phyloP scores from a whole-genome alignment of 1,140 invertebrate genomes.

The Pseudachorutes palmiensis region DNA sequence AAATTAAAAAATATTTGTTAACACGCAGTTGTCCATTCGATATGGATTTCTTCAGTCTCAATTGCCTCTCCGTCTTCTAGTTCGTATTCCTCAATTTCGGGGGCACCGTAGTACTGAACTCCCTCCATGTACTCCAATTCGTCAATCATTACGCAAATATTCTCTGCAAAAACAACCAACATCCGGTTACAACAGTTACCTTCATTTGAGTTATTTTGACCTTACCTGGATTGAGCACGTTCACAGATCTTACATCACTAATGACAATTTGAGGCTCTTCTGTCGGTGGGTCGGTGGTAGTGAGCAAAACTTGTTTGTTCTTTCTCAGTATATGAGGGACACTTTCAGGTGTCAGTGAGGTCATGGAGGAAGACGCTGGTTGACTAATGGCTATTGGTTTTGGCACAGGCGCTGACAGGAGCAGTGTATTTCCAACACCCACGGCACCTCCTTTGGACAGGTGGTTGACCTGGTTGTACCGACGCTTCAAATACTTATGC shows the following conservation, averaged over 20 bases:
- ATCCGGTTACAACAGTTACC: background rate
- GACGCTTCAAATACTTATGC: slow-evolving; percentile 11
- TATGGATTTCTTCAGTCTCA: background rate
- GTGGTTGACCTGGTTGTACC: background rate
- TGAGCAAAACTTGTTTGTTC: background rate
- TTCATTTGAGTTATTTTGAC: background rate
- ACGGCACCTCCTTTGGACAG: background rate
- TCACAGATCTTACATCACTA: background rate
- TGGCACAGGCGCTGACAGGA: background rate
- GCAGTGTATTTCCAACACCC: slow-evolving; percentile 5
- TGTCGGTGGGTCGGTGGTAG: background rate
- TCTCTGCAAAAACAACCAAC: background rate
- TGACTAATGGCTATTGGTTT: background rate
- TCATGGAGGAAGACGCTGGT: background rate
- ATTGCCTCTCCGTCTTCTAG: background rate
- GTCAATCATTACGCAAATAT: background rate
- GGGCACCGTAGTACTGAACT: background rate
- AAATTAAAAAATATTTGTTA: too few relatives aligned
- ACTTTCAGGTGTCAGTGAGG: background rate
- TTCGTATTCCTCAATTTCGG: background rate
- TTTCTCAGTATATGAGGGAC: background rate
- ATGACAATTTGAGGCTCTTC: background rate
- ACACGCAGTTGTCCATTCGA: too few relatives aligned
- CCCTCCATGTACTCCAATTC: slow-evolving; percentile 13
- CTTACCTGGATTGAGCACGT: background rate